phyloP scores from a whole-genome alignment of 2,113 vertebrate genomes.

The Murina feae region DNA sequence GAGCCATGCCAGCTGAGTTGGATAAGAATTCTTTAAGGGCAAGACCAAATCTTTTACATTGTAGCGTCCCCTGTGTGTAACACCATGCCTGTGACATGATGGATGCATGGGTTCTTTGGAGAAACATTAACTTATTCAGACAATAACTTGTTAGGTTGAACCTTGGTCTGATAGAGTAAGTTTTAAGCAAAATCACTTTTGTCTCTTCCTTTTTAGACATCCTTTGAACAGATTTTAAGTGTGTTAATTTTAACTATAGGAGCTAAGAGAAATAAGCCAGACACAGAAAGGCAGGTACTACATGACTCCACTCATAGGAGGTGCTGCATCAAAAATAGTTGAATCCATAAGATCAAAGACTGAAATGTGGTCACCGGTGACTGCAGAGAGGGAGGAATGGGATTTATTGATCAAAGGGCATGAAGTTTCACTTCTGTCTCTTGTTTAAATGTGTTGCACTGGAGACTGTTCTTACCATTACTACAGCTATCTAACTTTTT shows the following conservation, averaged over 20 bases:
- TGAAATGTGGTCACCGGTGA: neutral
- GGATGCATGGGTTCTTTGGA: neutral
- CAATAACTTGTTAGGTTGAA: neutral
- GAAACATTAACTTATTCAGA: neutral
- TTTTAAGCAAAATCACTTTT: neutral
- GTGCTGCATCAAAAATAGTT: neutral
- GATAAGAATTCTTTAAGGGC: neutral
- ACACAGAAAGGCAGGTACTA: neutral
- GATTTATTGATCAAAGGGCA: neutral
- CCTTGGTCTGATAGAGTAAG: neutral
- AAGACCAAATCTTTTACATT: neutral
- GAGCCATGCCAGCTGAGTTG: neutral
- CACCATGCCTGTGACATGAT: neutral
- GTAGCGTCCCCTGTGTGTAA: neutral
- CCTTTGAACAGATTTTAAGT: neutral
- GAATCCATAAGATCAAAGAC: neutral
- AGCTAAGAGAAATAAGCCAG: neutral
- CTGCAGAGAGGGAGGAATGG: neutral
- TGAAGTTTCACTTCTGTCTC: neutral
- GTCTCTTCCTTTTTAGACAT: neutral
- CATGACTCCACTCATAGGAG: neutral
- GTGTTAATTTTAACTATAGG: neutral
- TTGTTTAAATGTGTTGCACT: neutral
- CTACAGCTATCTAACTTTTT: neutral
- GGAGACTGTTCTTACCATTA: neutral